Percentiles rank a stretch among this genome's conserved stretches.
phyloP scores from a whole-genome alignment of 2,113 vertebrate genomes.

The Pomatorhinus ruficollis region DNA sequence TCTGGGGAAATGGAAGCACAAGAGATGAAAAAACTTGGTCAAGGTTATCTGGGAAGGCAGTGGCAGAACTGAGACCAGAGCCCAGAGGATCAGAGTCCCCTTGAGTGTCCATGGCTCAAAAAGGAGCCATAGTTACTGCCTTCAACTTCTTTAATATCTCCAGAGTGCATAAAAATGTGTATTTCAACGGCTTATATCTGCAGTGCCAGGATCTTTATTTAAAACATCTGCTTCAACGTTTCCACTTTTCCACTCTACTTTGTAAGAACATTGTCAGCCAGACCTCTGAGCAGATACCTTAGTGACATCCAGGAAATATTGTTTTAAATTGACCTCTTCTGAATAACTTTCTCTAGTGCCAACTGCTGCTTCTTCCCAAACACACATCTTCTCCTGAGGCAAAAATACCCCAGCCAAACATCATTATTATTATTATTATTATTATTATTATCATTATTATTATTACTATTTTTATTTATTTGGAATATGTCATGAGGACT shows the following conservation, averaged over 20 bases:
- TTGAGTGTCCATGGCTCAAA: neutral
- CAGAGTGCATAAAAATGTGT: neutral
- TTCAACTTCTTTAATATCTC: neutral
- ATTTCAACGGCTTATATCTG: rapidly evolving
- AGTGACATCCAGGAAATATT: neutral
- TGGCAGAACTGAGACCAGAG: neutral
- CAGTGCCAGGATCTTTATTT: neutral
- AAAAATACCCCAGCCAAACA: neutral
- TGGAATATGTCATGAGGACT: slow-evolving; percentile 27
- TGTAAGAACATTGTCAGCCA: rapidly evolving
- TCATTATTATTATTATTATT: rapidly evolving
- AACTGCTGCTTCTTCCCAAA: neutral
- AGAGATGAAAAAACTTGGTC: neutral
- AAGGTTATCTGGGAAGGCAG: neutral
- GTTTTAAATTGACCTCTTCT: neutral
- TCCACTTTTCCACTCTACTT: neutral
- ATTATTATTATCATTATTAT: neutral
- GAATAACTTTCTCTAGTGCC: neutral
- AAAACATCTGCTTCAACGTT: neutral
- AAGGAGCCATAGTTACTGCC: neutral
- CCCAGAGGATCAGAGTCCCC: neutral
- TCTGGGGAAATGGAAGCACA: neutral
- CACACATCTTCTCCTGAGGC: neutral
- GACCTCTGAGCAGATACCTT: neutral
- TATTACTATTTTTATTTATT: neutral